Evolutionary conservation across 1,140 invertebrate genomes (phyloP).

Genomic region (Catajapyx aquilonaris): DNA sequence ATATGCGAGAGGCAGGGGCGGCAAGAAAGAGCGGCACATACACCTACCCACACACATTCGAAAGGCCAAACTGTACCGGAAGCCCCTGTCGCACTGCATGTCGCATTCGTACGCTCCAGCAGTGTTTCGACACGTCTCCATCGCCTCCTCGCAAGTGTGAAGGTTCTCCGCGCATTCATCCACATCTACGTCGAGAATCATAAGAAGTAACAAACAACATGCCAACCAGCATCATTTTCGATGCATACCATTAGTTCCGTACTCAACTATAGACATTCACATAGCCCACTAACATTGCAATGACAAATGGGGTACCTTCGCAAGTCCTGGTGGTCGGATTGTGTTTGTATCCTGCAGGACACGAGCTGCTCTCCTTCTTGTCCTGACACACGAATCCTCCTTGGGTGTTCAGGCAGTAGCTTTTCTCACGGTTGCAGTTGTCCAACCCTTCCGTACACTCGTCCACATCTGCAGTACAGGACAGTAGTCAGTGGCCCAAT

Average conservation of each 20-base stretch:
- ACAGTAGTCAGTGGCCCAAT: neutral
- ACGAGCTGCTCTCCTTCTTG: constrained; percentile 14
- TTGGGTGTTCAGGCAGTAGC: constrained; percentile 20
- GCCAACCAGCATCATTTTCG: no score
- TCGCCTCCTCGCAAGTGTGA: constrained; percentile 12
- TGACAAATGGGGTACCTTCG: constrained; percentile 15
- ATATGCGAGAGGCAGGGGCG: no score
- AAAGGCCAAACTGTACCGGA: constrained; percentile 9
- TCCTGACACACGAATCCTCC: constrained; percentile 18
- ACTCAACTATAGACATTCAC: no score
- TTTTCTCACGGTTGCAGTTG: constrained; percentile 15
- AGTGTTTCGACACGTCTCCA: constrained; percentile 17
- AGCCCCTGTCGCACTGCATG: constrained; percentile 10
- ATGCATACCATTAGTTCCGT: no score
- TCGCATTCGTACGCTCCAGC: constrained; percentile 19
- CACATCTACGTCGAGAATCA: no score
- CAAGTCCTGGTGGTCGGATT: constrained; percentile 14
- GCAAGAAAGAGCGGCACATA: neutral
- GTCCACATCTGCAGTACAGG: constrained; percentile 17
- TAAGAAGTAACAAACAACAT: no score
- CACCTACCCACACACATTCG: constrained; percentile 11
- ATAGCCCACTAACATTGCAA: no score
- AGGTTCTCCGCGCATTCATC: constrained; percentile 23
- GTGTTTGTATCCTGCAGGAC: constrained; percentile 18
- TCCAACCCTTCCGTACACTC: constrained; percentile 19